phyloP scores from a whole-genome alignment of 2,797 vertebrate species.

The Falco concolor region DNA sequence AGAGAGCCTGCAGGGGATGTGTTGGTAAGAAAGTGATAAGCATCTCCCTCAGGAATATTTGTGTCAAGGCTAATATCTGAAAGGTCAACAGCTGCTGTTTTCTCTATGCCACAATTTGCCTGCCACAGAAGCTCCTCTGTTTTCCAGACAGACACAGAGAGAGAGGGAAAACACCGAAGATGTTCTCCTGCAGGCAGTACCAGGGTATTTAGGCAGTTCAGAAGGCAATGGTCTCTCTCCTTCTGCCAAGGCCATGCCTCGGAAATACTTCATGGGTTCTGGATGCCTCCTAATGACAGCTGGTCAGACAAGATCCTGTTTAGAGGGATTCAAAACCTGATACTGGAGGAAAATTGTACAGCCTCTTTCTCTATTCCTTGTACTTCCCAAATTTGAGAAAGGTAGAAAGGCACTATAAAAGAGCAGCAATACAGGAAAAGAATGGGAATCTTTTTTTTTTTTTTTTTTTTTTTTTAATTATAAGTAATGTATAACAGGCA shows the following conservation, averaged over 20 bases:
- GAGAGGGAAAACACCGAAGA: not conserved
- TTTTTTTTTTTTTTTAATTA: not conserved
- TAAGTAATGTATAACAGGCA: not conserved
- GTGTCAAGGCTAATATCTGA: not conserved
- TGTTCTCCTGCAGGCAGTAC: not conserved
- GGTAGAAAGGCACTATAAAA: not conserved
- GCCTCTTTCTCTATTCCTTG: not conserved
- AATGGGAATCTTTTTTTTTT: not conserved
- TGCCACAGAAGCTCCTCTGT: not conserved
- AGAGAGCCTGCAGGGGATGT: not conserved
- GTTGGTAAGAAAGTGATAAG: not conserved
- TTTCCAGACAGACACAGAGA: not conserved
- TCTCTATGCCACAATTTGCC: not conserved
- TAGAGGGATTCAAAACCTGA: not conserved
- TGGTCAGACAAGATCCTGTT: not conserved
- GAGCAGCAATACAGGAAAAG: not conserved
- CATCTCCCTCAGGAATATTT: not conserved
- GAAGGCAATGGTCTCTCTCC: not conserved
- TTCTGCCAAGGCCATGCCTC: not conserved
- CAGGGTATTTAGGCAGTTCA: not conserved
- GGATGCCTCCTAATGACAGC: not conserved
- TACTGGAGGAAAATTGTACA: not conserved
- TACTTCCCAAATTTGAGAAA: not conserved
- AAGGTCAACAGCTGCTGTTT: not conserved
- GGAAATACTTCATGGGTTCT: not conserved